These are phyloP conservation scores for Pristionchus japonicus DNA, from an alignment of 2,888 invertebrate species.

Conservation along the genomic window DNA sequence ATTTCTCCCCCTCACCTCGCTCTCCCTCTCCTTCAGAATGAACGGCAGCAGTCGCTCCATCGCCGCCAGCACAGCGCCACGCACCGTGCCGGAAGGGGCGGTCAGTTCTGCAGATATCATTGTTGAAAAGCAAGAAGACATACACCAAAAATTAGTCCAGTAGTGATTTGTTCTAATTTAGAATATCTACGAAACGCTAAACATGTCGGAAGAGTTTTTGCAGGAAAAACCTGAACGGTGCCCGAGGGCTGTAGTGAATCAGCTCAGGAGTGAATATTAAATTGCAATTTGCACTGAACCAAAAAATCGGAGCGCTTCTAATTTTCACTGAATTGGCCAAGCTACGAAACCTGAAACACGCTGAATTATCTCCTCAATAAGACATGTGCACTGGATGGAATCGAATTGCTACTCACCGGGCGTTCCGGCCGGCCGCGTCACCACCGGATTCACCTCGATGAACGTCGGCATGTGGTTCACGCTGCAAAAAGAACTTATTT, in stretches of 20 bases:
- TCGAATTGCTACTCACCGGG: not conserved
- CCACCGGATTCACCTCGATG: slow-evolving; percentile 35
- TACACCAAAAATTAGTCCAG: too few relatives aligned
- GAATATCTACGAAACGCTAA: not conserved
- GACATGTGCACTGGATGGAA: too few relatives aligned
- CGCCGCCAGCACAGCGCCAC: slow-evolving; percentile 3
- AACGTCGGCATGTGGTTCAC: slow-evolving; percentile 43
- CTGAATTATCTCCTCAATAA: too few relatives aligned
- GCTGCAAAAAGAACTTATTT: not conserved
- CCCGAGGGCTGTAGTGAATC: too few relatives aligned
- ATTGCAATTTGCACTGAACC: too few relatives aligned
- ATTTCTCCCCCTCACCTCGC: slow-evolving; percentile 53
- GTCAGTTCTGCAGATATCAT: slow-evolving; percentile 40
- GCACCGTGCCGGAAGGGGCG: slow-evolving; percentile 32
- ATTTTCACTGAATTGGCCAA: too few relatives aligned
- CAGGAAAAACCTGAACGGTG: too few relatives aligned
- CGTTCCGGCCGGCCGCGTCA: slow-evolving; percentile 33
- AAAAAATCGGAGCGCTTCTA: too few relatives aligned
- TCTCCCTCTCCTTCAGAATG: slow-evolving; percentile 48
- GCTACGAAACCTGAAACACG: too few relatives aligned
- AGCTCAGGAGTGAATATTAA: not conserved
- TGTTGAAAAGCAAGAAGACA: not conserved
- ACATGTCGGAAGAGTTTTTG: too few relatives aligned
- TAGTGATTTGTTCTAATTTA: too few relatives aligned
- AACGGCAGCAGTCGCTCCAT: slow-evolving; percentile 28